Base-by-base conservation (phyloP, 2,888 invertebrate species). In the Palloptera scutellata region DNA sequence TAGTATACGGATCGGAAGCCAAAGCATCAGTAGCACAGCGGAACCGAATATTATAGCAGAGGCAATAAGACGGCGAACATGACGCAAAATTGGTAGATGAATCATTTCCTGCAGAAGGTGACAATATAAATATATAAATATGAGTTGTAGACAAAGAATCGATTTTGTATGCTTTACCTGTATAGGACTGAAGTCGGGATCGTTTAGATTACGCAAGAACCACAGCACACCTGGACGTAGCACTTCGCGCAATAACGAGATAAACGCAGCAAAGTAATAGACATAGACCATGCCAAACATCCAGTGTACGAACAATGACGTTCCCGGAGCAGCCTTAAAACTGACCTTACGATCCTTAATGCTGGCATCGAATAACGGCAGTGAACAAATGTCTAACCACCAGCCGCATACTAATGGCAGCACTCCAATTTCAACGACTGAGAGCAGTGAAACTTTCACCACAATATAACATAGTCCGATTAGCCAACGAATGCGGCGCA, bases 111-210 rank as follows among this genome's bases (percentile, higher is more conserved):
- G 79, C 0, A 81, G 81, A 65, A 20, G 5, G n/a, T n/a, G n/a
- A n/a, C n/a, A n/a, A 30, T 30, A 30, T 4, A 67, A 67, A 67
- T 13, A 43, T 0, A 55, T 40, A 52, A 40, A 1, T 42, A 45
- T 20, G 30, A 51, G 15, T 13, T 55, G 58, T 13, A 40, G 42
- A 19, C 12, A 41, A 4, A 1, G 5, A 42, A 10, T 42, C 4
- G 6, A 10, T n/a, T n/a, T 10, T 13, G 3, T 13, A 19, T 30
- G 12, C n/a, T n/a, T 73, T 72, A 89, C 96, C 87, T 96, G 97
- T 70, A 99, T 97, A 9, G 99, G 99, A 86, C 98, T 98, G 80
- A 99, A 99, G 80, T 99, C 98, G 0, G 99, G 98, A 86, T 99
- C 98, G 85, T 99, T 99, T 68, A 99, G 88, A 84, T 99, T 99